Percentiles rank a stretch among this genome's conserved stretches.
These are phyloP conservation scores for Hystrix cristata DNA, from an alignment of 2,113 vertebrate genomes.

Conservation along the genomic window DNA sequence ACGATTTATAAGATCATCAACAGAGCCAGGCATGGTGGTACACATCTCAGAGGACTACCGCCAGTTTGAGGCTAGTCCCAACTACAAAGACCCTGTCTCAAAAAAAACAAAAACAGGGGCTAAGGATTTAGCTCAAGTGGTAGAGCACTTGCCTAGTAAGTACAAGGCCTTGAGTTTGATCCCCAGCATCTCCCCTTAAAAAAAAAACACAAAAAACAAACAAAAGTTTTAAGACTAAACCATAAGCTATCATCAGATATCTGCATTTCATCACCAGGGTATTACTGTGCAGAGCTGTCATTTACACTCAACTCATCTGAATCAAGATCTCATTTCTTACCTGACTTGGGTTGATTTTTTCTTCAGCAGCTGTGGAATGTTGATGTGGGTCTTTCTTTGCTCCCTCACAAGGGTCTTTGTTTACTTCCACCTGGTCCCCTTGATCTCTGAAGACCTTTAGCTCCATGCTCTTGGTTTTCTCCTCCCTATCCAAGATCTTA, in stretches of 20 bases:
- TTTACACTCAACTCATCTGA: slow-evolving; percentile 14
- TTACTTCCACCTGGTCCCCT: slow-evolving; percentile 59
- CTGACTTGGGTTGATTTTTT: slow-evolving; percentile 72
- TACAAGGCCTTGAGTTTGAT: too few relatives aligned
- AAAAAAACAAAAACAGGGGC: neutral
- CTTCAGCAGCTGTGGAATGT: slow-evolving; percentile 34
- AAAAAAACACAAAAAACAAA: neutral
- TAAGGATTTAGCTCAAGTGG: too few relatives aligned
- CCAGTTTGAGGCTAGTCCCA: neutral
- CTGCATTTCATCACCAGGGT: neutral
- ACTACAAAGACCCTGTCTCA: neutral
- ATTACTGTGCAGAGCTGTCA: neutral
- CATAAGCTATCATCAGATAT: neutral
- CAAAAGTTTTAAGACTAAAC: neutral
- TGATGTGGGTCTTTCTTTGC: slow-evolving; percentile 58
- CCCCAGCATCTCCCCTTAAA: too few relatives aligned
- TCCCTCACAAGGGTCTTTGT: slow-evolving; percentile 55
- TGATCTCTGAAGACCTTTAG: slow-evolving; percentile 53
- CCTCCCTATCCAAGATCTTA: slow-evolving; percentile 64
- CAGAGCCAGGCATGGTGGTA: neutral
- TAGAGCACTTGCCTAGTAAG: too few relatives aligned
- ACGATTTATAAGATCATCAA: slow-evolving; percentile 40
- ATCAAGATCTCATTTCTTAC: slow-evolving; percentile 83
- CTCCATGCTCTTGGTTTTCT: slow-evolving; percentile 64
- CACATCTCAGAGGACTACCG: neutral